Conservation (phyloP, 1,140 invertebrate genomes). For the Andricus grossulariae region DNA sequence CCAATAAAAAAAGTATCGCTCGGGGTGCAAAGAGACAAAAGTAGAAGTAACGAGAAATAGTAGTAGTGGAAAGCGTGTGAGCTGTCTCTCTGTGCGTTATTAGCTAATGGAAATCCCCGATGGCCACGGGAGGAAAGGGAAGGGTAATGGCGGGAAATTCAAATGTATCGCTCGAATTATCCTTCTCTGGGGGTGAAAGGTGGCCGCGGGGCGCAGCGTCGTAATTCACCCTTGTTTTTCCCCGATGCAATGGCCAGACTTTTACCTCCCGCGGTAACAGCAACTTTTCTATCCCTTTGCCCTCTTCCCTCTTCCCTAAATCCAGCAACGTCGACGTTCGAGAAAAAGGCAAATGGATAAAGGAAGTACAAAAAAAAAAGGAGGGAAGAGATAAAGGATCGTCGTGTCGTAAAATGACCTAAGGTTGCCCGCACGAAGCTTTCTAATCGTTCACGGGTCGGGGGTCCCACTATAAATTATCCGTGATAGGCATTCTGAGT, state of each 20-base stretch:
- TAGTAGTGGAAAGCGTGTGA: constrained; percentile 10
- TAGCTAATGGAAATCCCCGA: constrained; percentile 72
- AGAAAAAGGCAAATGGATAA: constrained; percentile 33
- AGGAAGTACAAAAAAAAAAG: constrained; percentile 46
- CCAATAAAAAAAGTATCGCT: constrained; percentile 37
- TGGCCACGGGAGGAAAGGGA: constrained; percentile 39
- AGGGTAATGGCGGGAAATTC: constrained; percentile 69
- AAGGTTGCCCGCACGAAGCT: constrained; percentile 42
- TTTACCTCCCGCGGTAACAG: constrained; percentile 54
- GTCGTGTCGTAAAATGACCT: constrained; percentile 34
- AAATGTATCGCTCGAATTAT: constrained; percentile 74
- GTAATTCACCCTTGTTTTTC: constrained; percentile 75
- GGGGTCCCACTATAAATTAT: constrained; percentile 60
- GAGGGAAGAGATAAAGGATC: constrained; percentile 10
- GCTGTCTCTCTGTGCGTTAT: constrained; percentile 58
- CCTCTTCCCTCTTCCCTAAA: constrained; percentile 5
- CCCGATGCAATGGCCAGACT: constrained; percentile 60
- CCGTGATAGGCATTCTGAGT: constrained; percentile 47
- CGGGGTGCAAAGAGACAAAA: constrained; percentile 33
- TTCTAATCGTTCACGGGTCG: constrained; percentile 67
- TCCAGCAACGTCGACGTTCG: constrained; percentile 10
- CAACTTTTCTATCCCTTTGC: constrained; percentile 30
- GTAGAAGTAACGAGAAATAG: constrained; percentile 32
- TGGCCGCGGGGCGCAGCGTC: constrained; percentile 60
- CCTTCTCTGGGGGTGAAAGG: constrained; percentile 53